A percentile compares a stretch with the other conserved stretches of the same genome.
phyloP scores from a whole-genome alignment of 2,797 vertebrate genomes.

The Caiman crocodilus region DNA sequence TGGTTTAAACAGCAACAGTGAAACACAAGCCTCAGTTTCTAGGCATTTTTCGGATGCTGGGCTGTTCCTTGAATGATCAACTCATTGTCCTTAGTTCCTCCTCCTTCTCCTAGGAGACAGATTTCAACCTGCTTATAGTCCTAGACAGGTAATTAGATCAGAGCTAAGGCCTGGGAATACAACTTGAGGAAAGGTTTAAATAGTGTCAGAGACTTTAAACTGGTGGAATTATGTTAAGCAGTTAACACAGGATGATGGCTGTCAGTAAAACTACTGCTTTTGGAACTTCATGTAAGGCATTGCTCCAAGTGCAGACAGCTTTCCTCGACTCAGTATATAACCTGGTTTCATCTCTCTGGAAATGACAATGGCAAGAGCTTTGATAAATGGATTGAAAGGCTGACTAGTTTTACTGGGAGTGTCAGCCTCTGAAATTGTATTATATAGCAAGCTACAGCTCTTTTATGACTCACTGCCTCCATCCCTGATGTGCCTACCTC shows the following conservation, averaged over 20 bases:
- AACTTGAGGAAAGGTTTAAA: neutral
- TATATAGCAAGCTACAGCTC: neutral
- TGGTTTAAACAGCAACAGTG: neutral
- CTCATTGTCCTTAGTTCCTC: neutral
- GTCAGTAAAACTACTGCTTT: neutral
- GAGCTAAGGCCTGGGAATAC: neutral
- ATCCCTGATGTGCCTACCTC: neutral
- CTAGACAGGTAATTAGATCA: neutral
- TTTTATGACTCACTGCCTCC: neutral
- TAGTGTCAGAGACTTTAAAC: neutral
- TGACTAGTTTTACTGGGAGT: neutral
- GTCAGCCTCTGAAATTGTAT: neutral
- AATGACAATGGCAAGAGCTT: neutral
- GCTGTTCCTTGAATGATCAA: neutral
- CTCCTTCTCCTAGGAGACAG: neutral
- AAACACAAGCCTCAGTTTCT: neutral
- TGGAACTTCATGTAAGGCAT: neutral
- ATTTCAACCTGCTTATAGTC: neutral
- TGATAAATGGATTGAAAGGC: neutral
- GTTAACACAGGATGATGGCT: neutral
- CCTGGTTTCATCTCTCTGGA: neutral
- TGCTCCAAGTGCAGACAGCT: neutral
- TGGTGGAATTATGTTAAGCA: neutral
- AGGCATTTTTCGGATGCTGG: neutral
- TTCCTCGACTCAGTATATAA: neutral